A percentile compares a stretch with the other conserved stretches of the same genome.
phyloP scores from a whole-genome alignment of 1,140 invertebrate genomes.

The Drosophila leontia region DNA sequence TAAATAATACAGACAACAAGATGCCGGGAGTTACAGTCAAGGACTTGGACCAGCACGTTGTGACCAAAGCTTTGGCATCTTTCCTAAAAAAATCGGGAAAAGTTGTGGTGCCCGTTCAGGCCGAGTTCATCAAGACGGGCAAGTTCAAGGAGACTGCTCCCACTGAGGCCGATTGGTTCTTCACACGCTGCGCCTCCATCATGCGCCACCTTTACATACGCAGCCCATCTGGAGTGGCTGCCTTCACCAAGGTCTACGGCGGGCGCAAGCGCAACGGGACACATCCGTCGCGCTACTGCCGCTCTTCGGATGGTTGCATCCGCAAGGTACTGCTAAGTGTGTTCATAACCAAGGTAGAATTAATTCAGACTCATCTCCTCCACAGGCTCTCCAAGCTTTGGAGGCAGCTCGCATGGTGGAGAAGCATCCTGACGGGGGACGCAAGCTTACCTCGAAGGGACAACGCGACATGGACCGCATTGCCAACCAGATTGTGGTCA shows the following conservation, averaged over 20 bases:
- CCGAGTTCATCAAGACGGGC: conserved; percentile 97
- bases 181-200: conserved; percentile 95
- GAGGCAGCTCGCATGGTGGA: conserved; percentile 97
- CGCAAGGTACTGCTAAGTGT: conserved; percentile 89
- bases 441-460: conserved; percentile 95
- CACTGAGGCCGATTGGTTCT: conserved; percentile 99
- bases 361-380: not conserved
- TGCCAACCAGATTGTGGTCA: conserved; percentile 94
- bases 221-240: conserved; percentile 96
- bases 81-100: conserved; percentile 99
- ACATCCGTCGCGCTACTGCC: conserved; percentile 96
- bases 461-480: conserved; percentile 98
- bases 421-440: conserved; percentile 94
- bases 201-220: conserved; percentile 97
- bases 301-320: conserved; percentile 94
- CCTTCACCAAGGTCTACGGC: conserved; percentile 98
- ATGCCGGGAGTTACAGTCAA: conserved; percentile 96
- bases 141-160: conserved; percentile 98
- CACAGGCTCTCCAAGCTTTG: conserved; percentile 92
- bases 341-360: not conserved
- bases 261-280: conserved; percentile 98
- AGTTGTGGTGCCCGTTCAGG: conserved; percentile 98
- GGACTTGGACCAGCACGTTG: conserved; percentile 98
- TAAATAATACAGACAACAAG: conserved; percentile 72
- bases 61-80: conserved; percentile 96